phyloP scores from a whole-genome alignment of 1,140 invertebrate species.

The Aphelenchoides besseyi region DNA sequence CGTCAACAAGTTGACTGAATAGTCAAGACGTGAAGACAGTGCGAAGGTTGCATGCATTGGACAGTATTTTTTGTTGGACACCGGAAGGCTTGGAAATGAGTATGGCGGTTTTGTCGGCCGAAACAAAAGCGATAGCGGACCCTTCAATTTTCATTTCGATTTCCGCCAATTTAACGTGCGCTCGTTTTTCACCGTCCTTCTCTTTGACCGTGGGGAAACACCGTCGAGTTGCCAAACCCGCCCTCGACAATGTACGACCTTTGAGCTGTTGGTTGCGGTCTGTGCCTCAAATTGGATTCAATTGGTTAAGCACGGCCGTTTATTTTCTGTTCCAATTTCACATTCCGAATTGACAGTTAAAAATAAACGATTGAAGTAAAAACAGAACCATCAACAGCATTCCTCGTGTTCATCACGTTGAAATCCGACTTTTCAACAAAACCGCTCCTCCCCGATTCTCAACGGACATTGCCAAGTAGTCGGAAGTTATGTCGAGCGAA shows the following conservation, averaged over 20 bases:
- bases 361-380: background rate
- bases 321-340: too few relatives aligned
- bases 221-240: too few relatives aligned
- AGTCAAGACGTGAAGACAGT: too few relatives aligned
- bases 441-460: background rate
- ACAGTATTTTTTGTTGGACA: too few relatives aligned
- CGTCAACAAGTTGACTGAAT: too few relatives aligned
- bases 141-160: background rate
- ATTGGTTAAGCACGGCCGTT: too few relatives aligned
- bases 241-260: too few relatives aligned
- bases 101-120: too few relatives aligned
- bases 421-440: background rate
- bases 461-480: background rate
- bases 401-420: background rate
- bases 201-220: background rate
- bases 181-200: background rate
- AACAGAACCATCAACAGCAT: background rate
- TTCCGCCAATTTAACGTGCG: background rate
- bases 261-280: background rate
- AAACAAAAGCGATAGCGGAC: too few relatives aligned
- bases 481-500: background rate
- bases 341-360: background rate
- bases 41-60: too few relatives aligned
- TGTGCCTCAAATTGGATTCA: conserved; percentile 6
- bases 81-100: too few relatives aligned